These are phyloP conservation scores for Cygnus olor DNA, from an alignment of 2,797 vertebrate genomes.

Conservation along the genomic window DNA sequence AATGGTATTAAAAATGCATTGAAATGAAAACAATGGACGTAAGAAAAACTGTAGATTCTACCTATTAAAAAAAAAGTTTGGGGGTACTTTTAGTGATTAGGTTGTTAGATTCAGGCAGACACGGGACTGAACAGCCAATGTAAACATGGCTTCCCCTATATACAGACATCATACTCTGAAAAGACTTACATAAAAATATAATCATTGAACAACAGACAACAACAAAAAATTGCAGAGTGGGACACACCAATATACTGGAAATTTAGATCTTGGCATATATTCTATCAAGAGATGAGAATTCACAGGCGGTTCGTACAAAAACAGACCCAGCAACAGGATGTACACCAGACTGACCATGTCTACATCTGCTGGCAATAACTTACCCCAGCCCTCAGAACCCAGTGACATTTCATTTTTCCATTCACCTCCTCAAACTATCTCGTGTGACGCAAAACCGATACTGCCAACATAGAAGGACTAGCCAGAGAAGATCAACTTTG, in stretches of 20 bases:
- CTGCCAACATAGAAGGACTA: neutral
- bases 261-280: neutral
- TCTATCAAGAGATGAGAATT: neutral
- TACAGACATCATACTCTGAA: neutral
- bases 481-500: neutral
- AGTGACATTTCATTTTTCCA: neutral
- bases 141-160: neutral
- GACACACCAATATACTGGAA: neutral
- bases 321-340: conserved; percentile 17
- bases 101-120: neutral
- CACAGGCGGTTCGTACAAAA: neutral
- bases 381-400: neutral
- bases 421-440: neutral
- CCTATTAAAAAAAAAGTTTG: neutral
- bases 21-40: neutral
- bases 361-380: conserved; percentile 10
- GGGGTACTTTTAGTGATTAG: neutral
- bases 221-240: neutral
- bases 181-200: neutral
- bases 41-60: neutral
- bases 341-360: conserved; percentile 8
- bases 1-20: neutral
- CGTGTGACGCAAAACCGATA: neutral
- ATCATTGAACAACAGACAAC: neutral
- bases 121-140: neutral